Conservation (phyloP, 2,113 vertebrate species). For the Apaloderma vittatum region DNA sequence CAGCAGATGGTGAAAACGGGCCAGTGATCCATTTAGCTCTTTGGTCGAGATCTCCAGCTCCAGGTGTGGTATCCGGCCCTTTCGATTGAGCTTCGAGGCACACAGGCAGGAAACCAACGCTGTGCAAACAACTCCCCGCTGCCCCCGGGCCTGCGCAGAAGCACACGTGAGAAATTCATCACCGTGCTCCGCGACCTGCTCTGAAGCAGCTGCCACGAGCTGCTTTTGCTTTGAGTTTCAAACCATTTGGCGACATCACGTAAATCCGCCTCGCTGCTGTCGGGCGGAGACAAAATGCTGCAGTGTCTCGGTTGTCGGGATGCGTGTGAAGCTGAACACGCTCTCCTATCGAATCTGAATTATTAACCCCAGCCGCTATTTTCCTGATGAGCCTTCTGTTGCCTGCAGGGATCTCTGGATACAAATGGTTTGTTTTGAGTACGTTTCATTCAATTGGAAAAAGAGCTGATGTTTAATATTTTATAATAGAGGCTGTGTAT, state of each 20-base stretch:
- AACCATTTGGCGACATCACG: background rate
- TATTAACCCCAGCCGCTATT: background rate
- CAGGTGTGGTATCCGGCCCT: background rate
- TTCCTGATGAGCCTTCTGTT: background rate
- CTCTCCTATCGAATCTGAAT: background rate
- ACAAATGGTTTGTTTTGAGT: background rate
- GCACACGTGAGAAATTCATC: background rate
- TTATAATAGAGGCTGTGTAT: background rate
- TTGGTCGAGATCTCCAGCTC: background rate
- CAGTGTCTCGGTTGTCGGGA: too few species aligned
- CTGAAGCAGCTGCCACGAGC: background rate
- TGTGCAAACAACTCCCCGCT: background rate
- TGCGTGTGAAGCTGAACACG: too few species aligned
- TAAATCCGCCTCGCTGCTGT: too few species aligned
- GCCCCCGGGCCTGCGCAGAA: fast-evolving
- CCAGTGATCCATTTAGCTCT: background rate
- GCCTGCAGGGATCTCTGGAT: background rate
- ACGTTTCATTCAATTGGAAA: background rate
- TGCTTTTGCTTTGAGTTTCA: background rate
- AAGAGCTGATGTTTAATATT: constrained; percentile 10
- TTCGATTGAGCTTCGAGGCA: background rate
- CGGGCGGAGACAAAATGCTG: too few species aligned
- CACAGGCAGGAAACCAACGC: background rate
- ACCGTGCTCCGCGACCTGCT: background rate
- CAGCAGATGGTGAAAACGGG: background rate